Evolutionary conservation across 1,140 invertebrate genomes (phyloP).

Genomic region (Drosophila eugracilis): DNA sequence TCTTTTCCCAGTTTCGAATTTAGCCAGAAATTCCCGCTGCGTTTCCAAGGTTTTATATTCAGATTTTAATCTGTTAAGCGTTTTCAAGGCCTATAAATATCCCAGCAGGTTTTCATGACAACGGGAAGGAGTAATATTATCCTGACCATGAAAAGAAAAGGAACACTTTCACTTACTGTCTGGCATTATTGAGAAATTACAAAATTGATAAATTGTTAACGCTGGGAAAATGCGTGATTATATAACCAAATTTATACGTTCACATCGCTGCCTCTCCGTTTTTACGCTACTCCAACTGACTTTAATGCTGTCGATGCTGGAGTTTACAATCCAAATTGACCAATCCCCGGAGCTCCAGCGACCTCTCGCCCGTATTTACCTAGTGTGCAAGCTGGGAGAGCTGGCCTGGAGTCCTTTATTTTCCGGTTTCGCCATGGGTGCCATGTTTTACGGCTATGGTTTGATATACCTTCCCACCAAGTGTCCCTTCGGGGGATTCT

Average conservation of each 20-base stretch:
- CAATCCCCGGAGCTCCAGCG: background rate
- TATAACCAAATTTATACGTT: background rate
- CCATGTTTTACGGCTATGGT: constrained; percentile 56
- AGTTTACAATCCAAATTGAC: constrained; percentile 13
- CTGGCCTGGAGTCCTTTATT: constrained; percentile 32
- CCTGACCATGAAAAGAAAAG: background rate
- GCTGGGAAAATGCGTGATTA: background rate
- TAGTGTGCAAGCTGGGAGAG: background rate
- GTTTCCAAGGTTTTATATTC: background rate
- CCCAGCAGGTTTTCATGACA: too few species aligned
- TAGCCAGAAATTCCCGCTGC: too few species aligned
- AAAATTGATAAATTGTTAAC: background rate
- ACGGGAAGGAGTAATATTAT: too few species aligned
- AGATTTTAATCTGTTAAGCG: too few species aligned
- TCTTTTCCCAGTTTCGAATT: too few species aligned
- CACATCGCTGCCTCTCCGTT: background rate
- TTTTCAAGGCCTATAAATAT: too few species aligned
- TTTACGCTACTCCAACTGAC: constrained; percentile 5
- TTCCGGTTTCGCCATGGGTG: constrained; percentile 21
- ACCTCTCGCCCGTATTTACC: background rate
- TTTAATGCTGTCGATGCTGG: constrained; percentile 14
- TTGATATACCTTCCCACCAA: constrained; percentile 17
- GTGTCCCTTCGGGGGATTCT: constrained; percentile 2
- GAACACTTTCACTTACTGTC: background rate
- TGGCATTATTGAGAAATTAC: too few species aligned